These are phyloP conservation scores for Eubucco bourcierii DNA, from an alignment of 2,113 vertebrate species.

Conservation along the genomic window DNA sequence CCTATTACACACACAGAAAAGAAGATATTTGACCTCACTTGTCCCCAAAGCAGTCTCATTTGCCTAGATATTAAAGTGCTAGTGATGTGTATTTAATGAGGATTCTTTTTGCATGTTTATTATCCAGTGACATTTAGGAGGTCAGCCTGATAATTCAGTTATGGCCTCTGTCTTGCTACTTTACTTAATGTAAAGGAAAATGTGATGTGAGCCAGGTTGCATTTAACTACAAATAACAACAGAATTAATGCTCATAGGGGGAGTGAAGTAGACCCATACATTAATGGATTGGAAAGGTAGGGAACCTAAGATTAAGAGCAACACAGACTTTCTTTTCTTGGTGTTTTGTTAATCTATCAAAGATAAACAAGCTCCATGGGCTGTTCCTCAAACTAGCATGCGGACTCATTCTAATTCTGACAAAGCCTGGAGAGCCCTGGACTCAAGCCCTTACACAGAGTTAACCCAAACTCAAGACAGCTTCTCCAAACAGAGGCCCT, in stretches of 20 bases:
- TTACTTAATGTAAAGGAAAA: constrained; percentile 46
- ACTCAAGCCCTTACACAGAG: background rate
- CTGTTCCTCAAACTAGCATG: background rate
- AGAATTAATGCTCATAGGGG: background rate
- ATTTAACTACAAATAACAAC: constrained; percentile 19
- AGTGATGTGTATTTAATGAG: constrained; percentile 67
- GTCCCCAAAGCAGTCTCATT: constrained; percentile 68
- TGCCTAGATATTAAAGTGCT: constrained; percentile 56
- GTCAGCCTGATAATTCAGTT: constrained; percentile 55
- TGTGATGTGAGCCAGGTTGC: constrained; percentile 1
- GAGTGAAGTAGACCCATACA: background rate
- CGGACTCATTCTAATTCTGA: background rate
- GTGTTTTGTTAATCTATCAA: background rate
- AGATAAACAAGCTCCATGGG: background rate
- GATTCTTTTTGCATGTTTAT: constrained; percentile 64
- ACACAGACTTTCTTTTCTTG: background rate
- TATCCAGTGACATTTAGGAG: constrained; percentile 72
- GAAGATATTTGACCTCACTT: constrained; percentile 69
- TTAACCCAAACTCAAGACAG: background rate
- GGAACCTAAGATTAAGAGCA: background rate
- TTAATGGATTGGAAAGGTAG: background rate
- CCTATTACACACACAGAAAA: constrained; percentile 61
- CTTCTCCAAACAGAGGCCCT: background rate
- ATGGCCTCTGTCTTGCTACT: constrained; percentile 13
- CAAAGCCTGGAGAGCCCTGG: background rate